phyloP scores from a whole-genome alignment of 2,888 invertebrate species.

The Hemistola chrysoprasaria region DNA sequence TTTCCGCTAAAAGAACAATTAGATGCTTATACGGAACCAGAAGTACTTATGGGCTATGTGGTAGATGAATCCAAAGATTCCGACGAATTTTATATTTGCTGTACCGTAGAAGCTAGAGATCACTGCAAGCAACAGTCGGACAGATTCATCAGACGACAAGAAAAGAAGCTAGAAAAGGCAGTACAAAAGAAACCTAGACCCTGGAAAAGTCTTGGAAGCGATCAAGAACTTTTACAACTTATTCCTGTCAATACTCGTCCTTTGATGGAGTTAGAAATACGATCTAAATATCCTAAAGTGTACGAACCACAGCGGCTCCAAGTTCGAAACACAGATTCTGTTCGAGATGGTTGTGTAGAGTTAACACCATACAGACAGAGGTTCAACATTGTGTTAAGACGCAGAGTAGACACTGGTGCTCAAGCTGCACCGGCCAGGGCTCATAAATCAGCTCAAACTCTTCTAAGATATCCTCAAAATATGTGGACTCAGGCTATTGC shows the following conservation, averaged over 20 bases:
- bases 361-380: slow-evolving; percentile 81
- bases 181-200: slow-evolving; percentile 78
- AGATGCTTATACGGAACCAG: slow-evolving; percentile 59
- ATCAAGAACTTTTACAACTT: slow-evolving; percentile 81
- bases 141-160: slow-evolving; percentile 79
- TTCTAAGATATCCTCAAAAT: slow-evolving; percentile 85
- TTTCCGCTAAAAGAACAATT: slow-evolving; percentile 59
- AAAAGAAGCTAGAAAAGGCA: slow-evolving; percentile 80
- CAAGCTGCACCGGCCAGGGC: slow-evolving; percentile 80
- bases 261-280: slow-evolving; percentile 85
- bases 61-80: slow-evolving; percentile 82
- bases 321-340: slow-evolving; percentile 79
- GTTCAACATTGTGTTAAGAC: slow-evolving; percentile 80
- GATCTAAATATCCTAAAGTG: slow-evolving; percentile 82
- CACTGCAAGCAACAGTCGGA: slow-evolving; percentile 76
- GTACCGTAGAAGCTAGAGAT: slow-evolving; percentile 80
- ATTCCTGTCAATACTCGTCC: slow-evolving; percentile 78
- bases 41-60: slow-evolving; percentile 85
- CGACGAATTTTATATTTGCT: slow-evolving; percentile 87
- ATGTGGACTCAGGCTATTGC: slow-evolving; percentile 85
- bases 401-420: slow-evolving; percentile 78
- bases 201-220: slow-evolving; percentile 86
- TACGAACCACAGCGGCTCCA: slow-evolving; percentile 71
- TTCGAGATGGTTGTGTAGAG: slow-evolving; percentile 87
- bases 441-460: slow-evolving; percentile 84